A percentile compares a stretch with the other conserved stretches of the same genome.
Conservation (phyloP, 2,888 invertebrate species). For the Calameuta pallipes region DNA sequence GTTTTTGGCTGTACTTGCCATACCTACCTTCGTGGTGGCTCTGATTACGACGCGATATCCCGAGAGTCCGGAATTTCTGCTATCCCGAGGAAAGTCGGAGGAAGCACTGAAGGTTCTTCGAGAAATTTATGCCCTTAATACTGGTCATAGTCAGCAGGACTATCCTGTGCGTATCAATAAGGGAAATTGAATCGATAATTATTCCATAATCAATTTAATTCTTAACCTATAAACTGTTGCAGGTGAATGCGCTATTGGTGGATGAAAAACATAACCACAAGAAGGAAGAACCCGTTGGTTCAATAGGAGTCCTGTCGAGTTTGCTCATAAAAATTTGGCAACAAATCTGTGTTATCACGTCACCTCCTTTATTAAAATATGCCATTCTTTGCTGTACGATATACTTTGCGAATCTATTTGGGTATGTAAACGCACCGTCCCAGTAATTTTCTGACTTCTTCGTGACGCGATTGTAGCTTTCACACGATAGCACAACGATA, state of each 20-base stretch:
- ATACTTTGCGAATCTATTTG: conserved; percentile 77
- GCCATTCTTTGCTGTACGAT: conserved; percentile 72
- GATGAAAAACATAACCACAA: conserved; percentile 21
- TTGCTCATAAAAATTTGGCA: conserved; percentile 69
- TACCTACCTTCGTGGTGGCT: conserved; percentile 74
- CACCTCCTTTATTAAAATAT: conserved; percentile 69
- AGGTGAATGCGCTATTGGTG: conserved; percentile 38
- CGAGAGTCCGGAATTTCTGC: conserved; percentile 84
- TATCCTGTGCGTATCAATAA: conserved; percentile 67
- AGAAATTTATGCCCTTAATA: conserved; percentile 72
- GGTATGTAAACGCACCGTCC: conserved; percentile 63
- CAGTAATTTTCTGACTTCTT: background rate
- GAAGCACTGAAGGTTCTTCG: conserved; percentile 73
- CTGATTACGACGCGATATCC: conserved; percentile 73
- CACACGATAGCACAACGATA: background rate
- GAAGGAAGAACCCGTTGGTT: conserved; percentile 17
- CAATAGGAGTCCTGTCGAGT: conserved; percentile 40
- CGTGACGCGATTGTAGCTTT: background rate
- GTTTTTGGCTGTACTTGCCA: conserved; percentile 74
- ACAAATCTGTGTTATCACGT: conserved; percentile 72
- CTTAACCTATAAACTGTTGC: conserved; percentile 13
- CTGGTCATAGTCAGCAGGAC: conserved; percentile 64
- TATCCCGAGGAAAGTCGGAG: conserved; percentile 72
- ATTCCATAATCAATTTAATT: background rate
- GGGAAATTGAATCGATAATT: background rate